phyloP scores from a whole-genome alignment of 2,888 invertebrate species.

The Penaeus monodon region DNA sequence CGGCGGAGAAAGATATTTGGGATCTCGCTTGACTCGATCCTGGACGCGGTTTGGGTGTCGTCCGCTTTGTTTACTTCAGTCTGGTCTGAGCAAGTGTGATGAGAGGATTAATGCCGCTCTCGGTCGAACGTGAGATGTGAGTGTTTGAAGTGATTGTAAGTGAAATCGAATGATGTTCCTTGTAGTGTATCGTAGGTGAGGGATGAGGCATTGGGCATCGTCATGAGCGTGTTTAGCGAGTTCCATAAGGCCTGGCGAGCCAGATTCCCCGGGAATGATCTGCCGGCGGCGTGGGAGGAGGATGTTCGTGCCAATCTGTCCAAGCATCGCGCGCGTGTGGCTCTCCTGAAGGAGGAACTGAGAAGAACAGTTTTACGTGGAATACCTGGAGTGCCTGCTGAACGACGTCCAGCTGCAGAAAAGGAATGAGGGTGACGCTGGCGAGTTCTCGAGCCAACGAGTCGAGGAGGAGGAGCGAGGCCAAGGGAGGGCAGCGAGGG shows the following conservation, averaged over 20 bases:
- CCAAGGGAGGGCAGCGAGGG: conserved; percentile 54
- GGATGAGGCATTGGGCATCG: conserved; percentile 50
- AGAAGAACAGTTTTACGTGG: conserved; percentile 92
- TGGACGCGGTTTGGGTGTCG: conserved; percentile 37
- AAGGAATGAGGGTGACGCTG: conserved; percentile 54
- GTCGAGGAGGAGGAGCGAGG: conserved; percentile 57
- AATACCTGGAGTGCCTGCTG: conserved; percentile 86
- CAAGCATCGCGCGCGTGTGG: conserved; percentile 89
- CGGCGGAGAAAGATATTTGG: background rate
- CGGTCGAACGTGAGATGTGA: conserved; percentile 33
- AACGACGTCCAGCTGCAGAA: conserved; percentile 89
- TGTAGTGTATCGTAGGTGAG: conserved; percentile 42
- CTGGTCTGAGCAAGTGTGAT: conserved; percentile 26
- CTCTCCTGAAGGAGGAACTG: conserved; percentile 80
- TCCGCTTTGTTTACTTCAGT: conserved; percentile 62
- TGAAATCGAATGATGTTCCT: conserved; percentile 35
- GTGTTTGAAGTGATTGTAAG: conserved; percentile 38
- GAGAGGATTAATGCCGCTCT: conserved; percentile 7
- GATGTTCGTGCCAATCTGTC: conserved; percentile 90
- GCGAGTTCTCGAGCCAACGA: conserved; percentile 18
- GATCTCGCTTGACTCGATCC: conserved; percentile 27
- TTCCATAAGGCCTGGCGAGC: conserved; percentile 93
- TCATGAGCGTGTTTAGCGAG: conserved; percentile 84
- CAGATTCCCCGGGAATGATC: conserved; percentile 89
- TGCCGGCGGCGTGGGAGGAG: conserved; percentile 93